These are phyloP conservation scores for Platanista minor DNA, from an alignment of 2,113 vertebrate species.

Conservation along the genomic window DNA sequence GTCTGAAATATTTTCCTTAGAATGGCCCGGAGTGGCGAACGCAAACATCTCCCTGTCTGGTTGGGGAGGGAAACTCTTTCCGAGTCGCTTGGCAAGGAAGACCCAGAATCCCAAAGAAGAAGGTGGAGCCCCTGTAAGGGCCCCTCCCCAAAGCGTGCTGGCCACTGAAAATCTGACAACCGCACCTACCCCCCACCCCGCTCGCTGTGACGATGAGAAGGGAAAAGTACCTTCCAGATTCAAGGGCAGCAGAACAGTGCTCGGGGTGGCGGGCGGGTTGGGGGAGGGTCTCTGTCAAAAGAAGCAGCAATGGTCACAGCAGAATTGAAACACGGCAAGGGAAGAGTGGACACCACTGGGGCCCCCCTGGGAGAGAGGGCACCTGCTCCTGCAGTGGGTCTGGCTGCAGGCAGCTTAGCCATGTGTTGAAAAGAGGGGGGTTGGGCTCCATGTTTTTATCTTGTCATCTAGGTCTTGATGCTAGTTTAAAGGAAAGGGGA, in stretches of 20 bases:
- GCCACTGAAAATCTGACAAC: background rate
- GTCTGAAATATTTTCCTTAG: background rate
- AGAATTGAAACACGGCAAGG: background rate
- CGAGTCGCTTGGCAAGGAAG: background rate
- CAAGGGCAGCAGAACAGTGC: background rate
- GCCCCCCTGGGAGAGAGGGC: background rate
- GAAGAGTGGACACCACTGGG: background rate
- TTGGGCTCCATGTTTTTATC: background rate
- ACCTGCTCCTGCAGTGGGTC: accelerated
- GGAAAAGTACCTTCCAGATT: background rate
- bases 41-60: background rate
- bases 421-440: background rate
- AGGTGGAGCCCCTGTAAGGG: background rate
- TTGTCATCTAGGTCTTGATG: background rate
- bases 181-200: accelerated
- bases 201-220: background rate
- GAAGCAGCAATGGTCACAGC: background rate
- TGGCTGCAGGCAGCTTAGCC: background rate
- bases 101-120: background rate
- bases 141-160: background rate
- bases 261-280: background rate
- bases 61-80: background rate
- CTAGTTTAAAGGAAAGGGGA: background rate
- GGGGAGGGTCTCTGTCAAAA: background rate
- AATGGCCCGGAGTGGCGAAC: background rate